Evolutionary conservation across 2,888 invertebrate species (phyloP).

Genomic region (Onchidella celtica): DNA sequence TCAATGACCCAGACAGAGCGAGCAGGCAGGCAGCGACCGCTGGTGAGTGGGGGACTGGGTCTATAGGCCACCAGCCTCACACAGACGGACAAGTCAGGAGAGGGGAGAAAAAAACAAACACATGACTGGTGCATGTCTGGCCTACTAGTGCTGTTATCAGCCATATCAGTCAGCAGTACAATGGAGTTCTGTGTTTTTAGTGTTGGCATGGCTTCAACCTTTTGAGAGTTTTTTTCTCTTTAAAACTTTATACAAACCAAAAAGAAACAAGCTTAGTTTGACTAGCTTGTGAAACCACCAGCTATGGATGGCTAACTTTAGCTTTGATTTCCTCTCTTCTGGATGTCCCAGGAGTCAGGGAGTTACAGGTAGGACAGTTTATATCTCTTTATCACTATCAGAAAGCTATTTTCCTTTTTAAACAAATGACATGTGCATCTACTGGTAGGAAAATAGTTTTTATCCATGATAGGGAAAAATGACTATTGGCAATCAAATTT

Average conservation of each 20-base stretch:
- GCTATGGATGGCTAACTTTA: slow-evolving; percentile 42
- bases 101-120: slow-evolving; percentile 19
- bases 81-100: slow-evolving; percentile 13
- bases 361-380: slow-evolving; percentile 37
- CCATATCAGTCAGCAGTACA: slow-evolving; percentile 7
- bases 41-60: slow-evolving; percentile 44
- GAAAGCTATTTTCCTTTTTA: neutral
- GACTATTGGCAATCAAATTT: no score
- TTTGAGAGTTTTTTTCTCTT: neutral
- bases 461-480: no score
- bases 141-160: slow-evolving; percentile 3
- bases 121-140: slow-evolving; percentile 33
- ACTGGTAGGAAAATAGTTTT: no score
- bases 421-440: no score
- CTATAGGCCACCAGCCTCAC: slow-evolving; percentile 43
- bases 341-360: slow-evolving; percentile 45
- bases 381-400: neutral
- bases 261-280: neutral
- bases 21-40: slow-evolving; percentile 14
- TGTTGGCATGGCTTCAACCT: neutral
- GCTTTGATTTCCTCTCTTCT: slow-evolving; percentile 24
- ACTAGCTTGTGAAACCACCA: neutral
- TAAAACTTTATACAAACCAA: no score
- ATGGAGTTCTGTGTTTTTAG: neutral
- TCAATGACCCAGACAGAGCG: slow-evolving; percentile 44